Evolutionary conservation across 1,140 invertebrate genomes (phyloP).

Genomic region (Bombyx mandarina): DNA sequence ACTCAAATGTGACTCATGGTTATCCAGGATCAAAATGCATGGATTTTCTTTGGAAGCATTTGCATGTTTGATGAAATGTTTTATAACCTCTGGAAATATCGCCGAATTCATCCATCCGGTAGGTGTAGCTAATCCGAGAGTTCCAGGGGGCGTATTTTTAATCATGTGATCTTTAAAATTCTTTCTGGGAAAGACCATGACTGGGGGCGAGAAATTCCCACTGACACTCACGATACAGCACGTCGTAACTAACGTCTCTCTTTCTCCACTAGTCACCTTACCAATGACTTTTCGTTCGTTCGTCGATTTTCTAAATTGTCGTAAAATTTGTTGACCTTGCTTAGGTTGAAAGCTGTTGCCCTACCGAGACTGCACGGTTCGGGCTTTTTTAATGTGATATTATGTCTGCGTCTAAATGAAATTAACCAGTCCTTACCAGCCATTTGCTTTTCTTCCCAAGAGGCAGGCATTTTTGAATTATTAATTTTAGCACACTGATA

Average conservation of each 20-base stretch:
- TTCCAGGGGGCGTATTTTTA: conserved; percentile 10
- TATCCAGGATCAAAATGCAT: conserved; percentile 19
- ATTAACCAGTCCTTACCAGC: conserved; percentile 11
- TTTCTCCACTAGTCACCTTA: conserved; percentile 29
- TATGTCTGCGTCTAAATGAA: conserved; percentile 10
- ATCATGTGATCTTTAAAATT: conserved; percentile 11
- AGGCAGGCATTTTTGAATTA: conserved; percentile 6
- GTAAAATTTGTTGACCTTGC: conserved; percentile 10
- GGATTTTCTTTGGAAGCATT: conserved; percentile 11
- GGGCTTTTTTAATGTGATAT: too few relatives aligned
- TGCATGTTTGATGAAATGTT: conserved; percentile 25
- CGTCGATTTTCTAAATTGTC: conserved; percentile 10
- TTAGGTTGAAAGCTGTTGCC: neutral
- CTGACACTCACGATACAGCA: conserved; percentile 39
- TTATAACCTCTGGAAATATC: conserved; percentile 11
- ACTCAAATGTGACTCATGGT: conserved; percentile 27
- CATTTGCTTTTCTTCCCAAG: conserved; percentile 11
- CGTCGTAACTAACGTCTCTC: conserved; percentile 52
- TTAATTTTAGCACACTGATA: conserved; percentile 12
- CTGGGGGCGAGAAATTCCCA: conserved; percentile 9
- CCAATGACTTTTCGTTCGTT: neutral
- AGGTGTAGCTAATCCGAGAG: conserved; percentile 12
- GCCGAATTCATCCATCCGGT: conserved; percentile 16
- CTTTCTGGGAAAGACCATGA: conserved; percentile 12
- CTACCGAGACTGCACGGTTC: too few relatives aligned